Evolutionary conservation across 2,888 invertebrate species (phyloP), one percentile per base, ranked within the genome.

Genomic region (Pseudanteris insignis): DNA sequence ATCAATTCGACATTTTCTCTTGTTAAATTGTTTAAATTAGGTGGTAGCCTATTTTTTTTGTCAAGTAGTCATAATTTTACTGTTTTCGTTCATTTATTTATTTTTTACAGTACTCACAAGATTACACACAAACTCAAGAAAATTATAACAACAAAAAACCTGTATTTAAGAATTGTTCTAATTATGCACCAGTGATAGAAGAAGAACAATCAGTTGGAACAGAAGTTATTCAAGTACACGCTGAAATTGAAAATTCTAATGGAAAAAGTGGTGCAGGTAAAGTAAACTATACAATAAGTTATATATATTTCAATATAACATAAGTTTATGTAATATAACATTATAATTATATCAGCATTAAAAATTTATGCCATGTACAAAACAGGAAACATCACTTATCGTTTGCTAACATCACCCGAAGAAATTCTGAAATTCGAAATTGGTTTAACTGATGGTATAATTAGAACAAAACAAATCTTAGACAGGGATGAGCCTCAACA

Each of bases 401-500:
- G 89, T 71, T 89, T 96, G 73, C 89, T 92, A 7, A 87, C 88
- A 48, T 86, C 89, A 14, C 86, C 88, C 9, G 87, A 87, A 11
- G 90, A 90, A 76, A 86, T 89, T 68, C 84, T 87, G 54, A 86
- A 89, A 76, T 96, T 96, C 79, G 84, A 85, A 65, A 92, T 96
- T 60, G 87, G 94, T 76, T 84, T 88, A 13, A 81, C 81, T 41
- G 88, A 90, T 15, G 96, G 96, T 15, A 83, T 83, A 26, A 89
- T 96, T 64, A 86, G 84, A 8, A 94, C 93, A 14, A 87, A 86
- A 46, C 82, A 91, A 84, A 83, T 86, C 41, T 91, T 96, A 80
- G 94, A 96, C 82, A 87, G 95, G 66, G 96, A 96, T 76, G 93
- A 94, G 74, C 95, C 95, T 4, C 86, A 87, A 30, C 84, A 90